Evolutionary conservation across 2,888 invertebrate species (phyloP).

Genomic region (Chymomyza amoena): DNA sequence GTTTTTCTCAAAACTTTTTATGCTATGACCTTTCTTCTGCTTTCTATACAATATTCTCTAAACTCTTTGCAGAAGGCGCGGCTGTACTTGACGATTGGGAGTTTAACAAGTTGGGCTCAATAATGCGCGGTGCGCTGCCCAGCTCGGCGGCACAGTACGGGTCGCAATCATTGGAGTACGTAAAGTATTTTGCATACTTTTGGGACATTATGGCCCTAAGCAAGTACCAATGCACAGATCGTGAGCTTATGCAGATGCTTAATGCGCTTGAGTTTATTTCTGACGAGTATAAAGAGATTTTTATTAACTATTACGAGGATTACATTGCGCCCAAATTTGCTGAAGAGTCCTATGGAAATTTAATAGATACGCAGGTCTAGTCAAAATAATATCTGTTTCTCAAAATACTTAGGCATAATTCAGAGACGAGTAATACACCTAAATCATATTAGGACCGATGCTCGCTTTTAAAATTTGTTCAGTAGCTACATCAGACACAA

Average conservation of each 20-base stretch:
- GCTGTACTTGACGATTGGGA: conserved; percentile 64
- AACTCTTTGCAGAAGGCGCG: conserved; percentile 43
- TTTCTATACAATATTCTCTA: conserved; percentile 10
- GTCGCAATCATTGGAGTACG: conserved; percentile 57
- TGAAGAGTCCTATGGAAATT: conserved; percentile 60
- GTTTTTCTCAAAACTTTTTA: not conserved
- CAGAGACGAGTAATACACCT: not conserved
- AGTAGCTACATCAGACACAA: not conserved
- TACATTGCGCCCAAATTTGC: conserved; percentile 64
- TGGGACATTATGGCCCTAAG: conserved; percentile 66
- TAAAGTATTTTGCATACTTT: conserved; percentile 60
- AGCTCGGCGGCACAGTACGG: conserved; percentile 57
- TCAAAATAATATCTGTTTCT: not conserved
- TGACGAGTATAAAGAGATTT: conserved; percentile 63
- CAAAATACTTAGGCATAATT: too few relatives aligned
- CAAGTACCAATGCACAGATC: conserved; percentile 61
- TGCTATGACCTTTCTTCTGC: conserved; percentile 10
- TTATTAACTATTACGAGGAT: conserved; percentile 65
- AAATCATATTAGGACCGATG: not conserved
- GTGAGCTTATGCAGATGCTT: conserved; percentile 65
- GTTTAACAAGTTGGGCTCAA: conserved; percentile 62
- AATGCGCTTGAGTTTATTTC: conserved; percentile 63
- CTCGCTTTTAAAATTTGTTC: not conserved
- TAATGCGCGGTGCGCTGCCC: conserved; percentile 59
- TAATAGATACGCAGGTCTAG: conserved; percentile 62